Evolutionary conservation across 2,113 vertebrate genomes (phyloP).

Genomic region (Nannospalax galili): DNA sequence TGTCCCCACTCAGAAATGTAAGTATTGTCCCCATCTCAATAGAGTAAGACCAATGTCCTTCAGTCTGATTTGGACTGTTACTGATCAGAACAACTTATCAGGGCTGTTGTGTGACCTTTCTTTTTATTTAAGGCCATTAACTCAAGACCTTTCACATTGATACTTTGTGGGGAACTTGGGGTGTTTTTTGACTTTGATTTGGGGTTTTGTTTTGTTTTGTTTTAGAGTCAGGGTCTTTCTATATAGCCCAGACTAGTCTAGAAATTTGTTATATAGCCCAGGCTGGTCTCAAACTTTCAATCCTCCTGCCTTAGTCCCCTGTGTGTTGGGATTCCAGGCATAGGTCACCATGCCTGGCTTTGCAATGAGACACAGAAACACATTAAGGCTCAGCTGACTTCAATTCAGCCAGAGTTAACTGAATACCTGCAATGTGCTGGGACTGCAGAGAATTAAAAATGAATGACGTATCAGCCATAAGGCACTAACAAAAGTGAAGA

Average conservation of each 20-base stretch:
- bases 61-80: background rate
- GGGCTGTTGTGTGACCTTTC: background rate
- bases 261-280: background rate
- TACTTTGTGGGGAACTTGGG: background rate
- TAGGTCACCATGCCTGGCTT: background rate
- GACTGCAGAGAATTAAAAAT: background rate
- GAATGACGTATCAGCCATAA: rapidly evolving
- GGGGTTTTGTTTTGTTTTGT: background rate
- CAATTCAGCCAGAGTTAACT: background rate
- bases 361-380: background rate
- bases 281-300: background rate
- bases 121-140: background rate
- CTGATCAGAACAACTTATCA: background rate
- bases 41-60: background rate
- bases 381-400: background rate
- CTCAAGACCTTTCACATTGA: background rate
- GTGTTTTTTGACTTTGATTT: background rate
- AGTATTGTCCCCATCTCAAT: too few species aligned
- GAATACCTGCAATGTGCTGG: background rate
- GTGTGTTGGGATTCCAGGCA: too few species aligned
- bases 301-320: background rate
- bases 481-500: background rate
- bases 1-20: background rate
- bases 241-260: background rate
- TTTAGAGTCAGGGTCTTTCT: background rate